Conservation (phyloP, 2,888 invertebrate genomes). For the Ophonus ardosiacus region DNA sequence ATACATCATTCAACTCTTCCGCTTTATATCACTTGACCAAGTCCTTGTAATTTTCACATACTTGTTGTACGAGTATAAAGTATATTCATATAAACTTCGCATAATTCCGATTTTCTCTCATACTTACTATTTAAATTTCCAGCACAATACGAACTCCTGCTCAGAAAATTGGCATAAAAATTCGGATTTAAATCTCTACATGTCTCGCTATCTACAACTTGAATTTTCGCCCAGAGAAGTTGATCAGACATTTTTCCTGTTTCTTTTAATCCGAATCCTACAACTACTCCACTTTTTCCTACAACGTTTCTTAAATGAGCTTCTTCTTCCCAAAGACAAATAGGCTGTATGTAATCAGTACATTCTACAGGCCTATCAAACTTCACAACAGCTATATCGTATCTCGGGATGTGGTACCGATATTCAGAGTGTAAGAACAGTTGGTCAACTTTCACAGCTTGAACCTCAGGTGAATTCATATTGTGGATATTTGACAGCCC, state of each 20-base stretch:
- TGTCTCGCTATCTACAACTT: constrained; percentile 30
- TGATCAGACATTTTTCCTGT: constrained; percentile 1
- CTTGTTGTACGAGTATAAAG: too few species aligned
- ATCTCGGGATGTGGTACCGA: constrained; percentile 33
- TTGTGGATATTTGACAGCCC: constrained; percentile 45
- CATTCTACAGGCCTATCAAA: constrained; percentile 42
- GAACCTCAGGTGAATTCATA: constrained; percentile 20
- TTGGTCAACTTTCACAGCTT: constrained; percentile 36
- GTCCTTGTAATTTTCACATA: too few species aligned
- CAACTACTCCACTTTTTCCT: constrained; percentile 53
- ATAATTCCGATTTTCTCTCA: not conserved
- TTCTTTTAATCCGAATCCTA: constrained; percentile 34
- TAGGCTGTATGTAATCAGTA: constrained; percentile 51
- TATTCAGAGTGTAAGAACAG: constrained; percentile 50
- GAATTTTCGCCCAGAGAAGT: not conserved
- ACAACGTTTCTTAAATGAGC: constrained; percentile 28
- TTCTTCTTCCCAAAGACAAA: constrained; percentile 62
- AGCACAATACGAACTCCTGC: constrained; percentile 13
- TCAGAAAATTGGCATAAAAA: constrained; percentile 14
- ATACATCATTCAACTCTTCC: too few species aligned
- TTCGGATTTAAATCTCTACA: constrained; percentile 20
- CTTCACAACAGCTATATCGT: constrained; percentile 60
- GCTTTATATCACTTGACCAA: too few species aligned
- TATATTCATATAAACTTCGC: not conserved
- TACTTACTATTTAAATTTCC: constrained; percentile 43